Evolutionary conservation across 1,140 invertebrate genomes (phyloP).

Genomic region (Drosophila navojoa): DNA sequence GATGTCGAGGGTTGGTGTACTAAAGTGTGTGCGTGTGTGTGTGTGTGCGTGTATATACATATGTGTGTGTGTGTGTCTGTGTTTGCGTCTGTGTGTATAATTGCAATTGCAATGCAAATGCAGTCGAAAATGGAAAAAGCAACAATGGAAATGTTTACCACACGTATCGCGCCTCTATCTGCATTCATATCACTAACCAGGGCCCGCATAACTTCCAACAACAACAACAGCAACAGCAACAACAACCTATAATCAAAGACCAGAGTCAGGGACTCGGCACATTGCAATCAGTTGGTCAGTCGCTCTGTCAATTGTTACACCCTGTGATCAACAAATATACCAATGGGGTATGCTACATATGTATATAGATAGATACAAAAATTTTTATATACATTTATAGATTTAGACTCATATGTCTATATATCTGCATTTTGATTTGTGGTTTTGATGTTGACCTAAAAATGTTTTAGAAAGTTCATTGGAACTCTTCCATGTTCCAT

Average conservation of each 20-base stretch:
- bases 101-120: slow-evolving; percentile 42
- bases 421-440: too few species aligned
- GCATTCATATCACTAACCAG: slow-evolving; percentile 27
- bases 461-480: too few species aligned
- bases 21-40: too few species aligned
- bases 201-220: slow-evolving; percentile 36
- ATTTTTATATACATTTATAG: too few species aligned
- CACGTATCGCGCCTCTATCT: slow-evolving; percentile 20
- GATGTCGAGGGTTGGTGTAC: neutral
- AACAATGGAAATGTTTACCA: slow-evolving; percentile 38
- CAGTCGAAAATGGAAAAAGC: slow-evolving; percentile 46
- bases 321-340: neutral
- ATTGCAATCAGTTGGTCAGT: slow-evolving; percentile 30
- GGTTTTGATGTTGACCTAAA: too few species aligned
- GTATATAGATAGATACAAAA: too few species aligned
- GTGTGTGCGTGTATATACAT: neutral
- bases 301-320: slow-evolving; percentile 23
- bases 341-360: too few species aligned
- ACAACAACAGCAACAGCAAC: slow-evolving; percentile 22
- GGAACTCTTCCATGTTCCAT: too few species aligned
- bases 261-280: slow-evolving; percentile 18
- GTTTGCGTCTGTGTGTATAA: neutral
- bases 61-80: neutral
- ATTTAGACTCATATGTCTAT: too few species aligned
- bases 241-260: slow-evolving; percentile 29